phyloP scores from a whole-genome alignment of 2,888 invertebrate species.

The Orthonychiurus folsomi region DNA sequence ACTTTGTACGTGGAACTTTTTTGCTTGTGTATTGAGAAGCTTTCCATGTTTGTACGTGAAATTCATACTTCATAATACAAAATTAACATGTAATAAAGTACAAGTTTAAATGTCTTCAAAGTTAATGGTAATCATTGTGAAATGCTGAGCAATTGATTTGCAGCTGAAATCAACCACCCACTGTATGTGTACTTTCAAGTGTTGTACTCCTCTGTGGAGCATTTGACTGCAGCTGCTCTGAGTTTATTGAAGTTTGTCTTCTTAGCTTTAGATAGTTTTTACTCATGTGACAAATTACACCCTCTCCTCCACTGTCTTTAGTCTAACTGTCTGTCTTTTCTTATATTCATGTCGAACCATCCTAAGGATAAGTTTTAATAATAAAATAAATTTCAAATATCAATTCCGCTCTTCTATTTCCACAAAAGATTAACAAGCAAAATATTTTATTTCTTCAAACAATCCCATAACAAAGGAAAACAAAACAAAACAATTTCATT shows the following conservation, averaged over 20 bases:
- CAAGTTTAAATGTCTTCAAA: not conserved
- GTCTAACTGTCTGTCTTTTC: conserved; percentile 27
- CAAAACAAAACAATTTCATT: too few species aligned
- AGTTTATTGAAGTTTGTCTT: too few species aligned
- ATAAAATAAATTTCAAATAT: conserved; percentile 16
- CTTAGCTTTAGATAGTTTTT: too few species aligned
- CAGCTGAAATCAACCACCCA: too few species aligned
- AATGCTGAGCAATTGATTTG: too few species aligned
- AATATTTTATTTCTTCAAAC: not conserved
- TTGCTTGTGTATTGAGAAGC: not conserved
- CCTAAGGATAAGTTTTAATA: conserved; percentile 31
- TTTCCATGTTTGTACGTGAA: not conserved
- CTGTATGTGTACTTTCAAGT: too few species aligned
- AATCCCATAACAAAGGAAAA: too few species aligned
- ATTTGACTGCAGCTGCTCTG: too few species aligned
- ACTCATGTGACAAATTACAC: too few species aligned
- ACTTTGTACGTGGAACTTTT: not conserved
- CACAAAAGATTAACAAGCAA: not conserved
- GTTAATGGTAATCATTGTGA: not conserved
- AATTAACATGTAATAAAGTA: not conserved
- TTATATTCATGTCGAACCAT: conserved; percentile 32
- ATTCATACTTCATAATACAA: conserved; percentile 10
- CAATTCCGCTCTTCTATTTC: not conserved
- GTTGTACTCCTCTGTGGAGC: too few species aligned
- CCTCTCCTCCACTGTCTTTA: not conserved